Evolutionary conservation across 2,113 vertebrate species (phyloP).

Genomic region (Brachyistius frenatus): DNA sequence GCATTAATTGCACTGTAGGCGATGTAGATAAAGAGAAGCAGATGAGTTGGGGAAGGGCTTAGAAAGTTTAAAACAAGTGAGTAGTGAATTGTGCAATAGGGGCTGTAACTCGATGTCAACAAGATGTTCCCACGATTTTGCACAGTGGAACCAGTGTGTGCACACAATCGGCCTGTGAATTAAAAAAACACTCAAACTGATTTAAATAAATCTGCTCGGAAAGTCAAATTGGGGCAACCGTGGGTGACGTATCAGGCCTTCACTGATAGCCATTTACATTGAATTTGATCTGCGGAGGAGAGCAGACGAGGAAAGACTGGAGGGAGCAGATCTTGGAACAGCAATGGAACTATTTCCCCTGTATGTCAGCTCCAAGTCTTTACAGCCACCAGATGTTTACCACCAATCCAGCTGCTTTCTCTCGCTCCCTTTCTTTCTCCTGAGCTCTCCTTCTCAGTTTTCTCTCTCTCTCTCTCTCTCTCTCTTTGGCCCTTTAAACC

Average conservation of each 20-base stretch:
- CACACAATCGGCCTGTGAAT: not conserved
- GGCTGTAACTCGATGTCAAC: conserved; percentile 34
- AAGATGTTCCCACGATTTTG: conserved; percentile 36
- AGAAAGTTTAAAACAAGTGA: conserved; percentile 32
- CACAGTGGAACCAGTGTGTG: conserved; percentile 8
- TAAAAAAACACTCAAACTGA: not conserved
- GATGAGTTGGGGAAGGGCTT: conserved; percentile 60
- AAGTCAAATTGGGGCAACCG: conserved; percentile 11
- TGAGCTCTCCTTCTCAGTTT: conserved; percentile 39
- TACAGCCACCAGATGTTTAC: conserved; percentile 76
- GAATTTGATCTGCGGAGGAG: conserved; percentile 39
- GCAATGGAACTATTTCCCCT: conserved; percentile 47
- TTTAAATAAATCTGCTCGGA: conserved; percentile 7
- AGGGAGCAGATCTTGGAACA: conserved; percentile 60
- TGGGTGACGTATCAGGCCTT: conserved; percentile 24
- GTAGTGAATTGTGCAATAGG: conserved; percentile 52
- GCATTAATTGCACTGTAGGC: not conserved
- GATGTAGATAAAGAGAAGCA: conserved; percentile 54
- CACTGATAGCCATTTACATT: conserved; percentile 33
- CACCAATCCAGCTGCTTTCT: conserved; percentile 77
- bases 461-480: conserved; percentile 15
- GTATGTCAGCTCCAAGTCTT: conserved; percentile 60
- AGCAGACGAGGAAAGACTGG: conserved; percentile 39
- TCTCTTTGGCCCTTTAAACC: conserved; percentile 64
- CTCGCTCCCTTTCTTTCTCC: conserved; percentile 47